Conservation (phyloP, 2,888 invertebrate genomes). For the Morpho achilles region DNA sequence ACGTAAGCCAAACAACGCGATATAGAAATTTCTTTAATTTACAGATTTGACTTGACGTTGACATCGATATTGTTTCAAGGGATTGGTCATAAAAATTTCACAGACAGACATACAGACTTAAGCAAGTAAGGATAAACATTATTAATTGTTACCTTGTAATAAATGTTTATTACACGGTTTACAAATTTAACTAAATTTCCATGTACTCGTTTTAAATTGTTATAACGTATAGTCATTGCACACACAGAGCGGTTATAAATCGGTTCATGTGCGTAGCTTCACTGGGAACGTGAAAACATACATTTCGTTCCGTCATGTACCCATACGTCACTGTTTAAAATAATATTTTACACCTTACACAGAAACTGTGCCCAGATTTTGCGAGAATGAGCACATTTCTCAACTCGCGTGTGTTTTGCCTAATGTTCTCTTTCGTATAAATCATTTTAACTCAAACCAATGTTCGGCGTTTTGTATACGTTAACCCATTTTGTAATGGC, state of each 20-base stretch:
- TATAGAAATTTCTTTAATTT: too few species aligned
- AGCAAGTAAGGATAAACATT: too few species aligned
- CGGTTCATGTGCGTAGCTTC: conserved; percentile 1
- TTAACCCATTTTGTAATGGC: conserved; percentile 10
- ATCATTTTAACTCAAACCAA: conserved; percentile 17
- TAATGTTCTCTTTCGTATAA: conserved; percentile 25
- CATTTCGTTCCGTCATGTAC: conserved; percentile 10
- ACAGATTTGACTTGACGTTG: too few species aligned
- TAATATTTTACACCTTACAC: conserved; percentile 12
- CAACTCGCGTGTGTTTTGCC: conserved; percentile 22
- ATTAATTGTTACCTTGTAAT: too few species aligned
- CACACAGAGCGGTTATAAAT: conserved; percentile 3
- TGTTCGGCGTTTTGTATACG: conserved; percentile 16
- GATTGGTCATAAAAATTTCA: too few species aligned
- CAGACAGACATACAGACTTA: too few species aligned
- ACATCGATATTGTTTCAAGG: too few species aligned
- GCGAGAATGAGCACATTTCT: conserved; percentile 23
- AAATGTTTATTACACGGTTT: too few species aligned
- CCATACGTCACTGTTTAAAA: conserved; percentile 14
- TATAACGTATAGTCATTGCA: background rate
- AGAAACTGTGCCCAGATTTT: conserved; percentile 18
- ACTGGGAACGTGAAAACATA: conserved; percentile 7
- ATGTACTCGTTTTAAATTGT: too few species aligned
- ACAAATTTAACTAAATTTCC: too few species aligned
- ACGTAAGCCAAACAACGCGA: too few species aligned